Evolutionary conservation across 1,140 invertebrate species (phyloP).

Genomic region (Druon quercuslanigerum): DNA sequence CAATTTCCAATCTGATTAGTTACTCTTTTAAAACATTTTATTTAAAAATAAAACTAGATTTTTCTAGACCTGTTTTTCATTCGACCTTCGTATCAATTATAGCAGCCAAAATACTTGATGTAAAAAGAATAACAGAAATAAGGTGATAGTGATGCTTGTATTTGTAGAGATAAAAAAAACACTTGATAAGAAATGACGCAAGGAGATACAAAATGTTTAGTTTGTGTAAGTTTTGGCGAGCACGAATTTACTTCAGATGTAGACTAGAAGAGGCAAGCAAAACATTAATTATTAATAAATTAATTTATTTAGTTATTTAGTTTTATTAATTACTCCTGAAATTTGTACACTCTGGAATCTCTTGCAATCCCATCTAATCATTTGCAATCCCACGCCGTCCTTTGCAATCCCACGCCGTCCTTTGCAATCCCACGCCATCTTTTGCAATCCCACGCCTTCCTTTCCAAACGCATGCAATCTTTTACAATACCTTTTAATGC

Average conservation of each 20-base stretch:
- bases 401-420: no score
- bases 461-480: no score
- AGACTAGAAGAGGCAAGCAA: not conserved
- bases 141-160: conserved; percentile 4
- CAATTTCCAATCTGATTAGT: no score
- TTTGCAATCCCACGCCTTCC: no score
- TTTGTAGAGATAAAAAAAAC: conserved; percentile 10
- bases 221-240: conserved; percentile 5
- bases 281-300: no score
- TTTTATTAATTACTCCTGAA: no score
- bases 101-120: conserved; percentile 22
- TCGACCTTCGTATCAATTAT: conserved; percentile 1
- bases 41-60: not conserved
- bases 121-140: conserved; percentile 9
- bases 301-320: no score
- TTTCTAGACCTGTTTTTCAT: not conserved
- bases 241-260: not conserved
- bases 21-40: not conserved
- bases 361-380: no score
- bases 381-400: no score
- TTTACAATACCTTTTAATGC: no score
- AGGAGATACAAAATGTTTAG: conserved; percentile 11
- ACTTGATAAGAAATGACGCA: conserved; percentile 3
- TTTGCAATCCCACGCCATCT: no score
- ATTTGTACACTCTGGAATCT: no score